Conservation (phyloP, 2,888 invertebrate genomes). For the Callyntrura guangdongensis region DNA sequence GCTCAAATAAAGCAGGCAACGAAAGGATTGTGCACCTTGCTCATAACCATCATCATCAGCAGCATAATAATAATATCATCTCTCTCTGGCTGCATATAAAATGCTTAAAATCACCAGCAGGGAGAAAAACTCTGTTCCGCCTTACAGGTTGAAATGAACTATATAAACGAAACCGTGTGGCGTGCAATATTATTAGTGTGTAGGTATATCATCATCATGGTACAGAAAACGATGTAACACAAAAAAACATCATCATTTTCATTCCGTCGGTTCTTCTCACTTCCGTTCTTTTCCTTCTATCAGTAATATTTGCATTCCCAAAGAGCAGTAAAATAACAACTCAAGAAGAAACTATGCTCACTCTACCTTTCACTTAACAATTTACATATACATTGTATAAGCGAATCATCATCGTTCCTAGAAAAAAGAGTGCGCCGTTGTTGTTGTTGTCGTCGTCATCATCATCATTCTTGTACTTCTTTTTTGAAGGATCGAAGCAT, state of each 20-base stretch:
- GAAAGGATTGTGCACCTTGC: conserved; percentile 72
- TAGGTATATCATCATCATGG: not conserved
- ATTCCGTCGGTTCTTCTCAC: conserved; percentile 12
- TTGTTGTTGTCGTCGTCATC: not conserved
- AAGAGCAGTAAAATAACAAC: not conserved
- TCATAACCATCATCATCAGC: conserved; percentile 66
- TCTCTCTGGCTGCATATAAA: conserved; percentile 58
- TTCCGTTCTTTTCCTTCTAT: not conserved
- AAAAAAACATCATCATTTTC: conserved; percentile 32
- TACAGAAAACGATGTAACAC: not conserved
- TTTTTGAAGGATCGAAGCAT: conserved; percentile 45
- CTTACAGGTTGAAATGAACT: conserved; percentile 63
- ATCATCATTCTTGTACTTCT: conserved; percentile 19
- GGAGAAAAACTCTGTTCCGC: conserved; percentile 16
- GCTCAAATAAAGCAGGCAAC: conserved; percentile 63
- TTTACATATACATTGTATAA: too few species aligned
- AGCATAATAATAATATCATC: conserved; percentile 63
- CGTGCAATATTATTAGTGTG: not conserved
- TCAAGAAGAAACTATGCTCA: not conserved
- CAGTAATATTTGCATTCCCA: conserved; percentile 45
- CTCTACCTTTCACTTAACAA: not conserved
- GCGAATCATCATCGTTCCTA: conserved; percentile 2
- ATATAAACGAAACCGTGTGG: conserved; percentile 15
- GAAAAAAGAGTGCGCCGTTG: not conserved
- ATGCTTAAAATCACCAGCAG: conserved; percentile 37